Conservation (phyloP, 2,797 vertebrate species). For the Spinus pinus region DNA sequence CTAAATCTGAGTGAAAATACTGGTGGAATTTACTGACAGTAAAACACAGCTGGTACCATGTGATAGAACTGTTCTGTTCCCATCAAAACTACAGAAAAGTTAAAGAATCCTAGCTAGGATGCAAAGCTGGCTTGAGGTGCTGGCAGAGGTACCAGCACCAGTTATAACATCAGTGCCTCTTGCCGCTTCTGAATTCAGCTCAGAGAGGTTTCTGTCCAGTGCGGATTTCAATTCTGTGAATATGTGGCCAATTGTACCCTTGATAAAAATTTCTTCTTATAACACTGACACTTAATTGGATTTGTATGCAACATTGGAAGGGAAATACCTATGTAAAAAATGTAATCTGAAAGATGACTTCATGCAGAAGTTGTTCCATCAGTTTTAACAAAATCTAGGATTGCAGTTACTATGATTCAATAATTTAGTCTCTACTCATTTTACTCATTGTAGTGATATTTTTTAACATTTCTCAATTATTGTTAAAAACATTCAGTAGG, state of each 20-base stretch:
- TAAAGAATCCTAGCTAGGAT: not conserved
- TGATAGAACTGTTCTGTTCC: not conserved
- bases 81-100: not conserved
- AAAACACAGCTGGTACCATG: not conserved
- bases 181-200: not conserved
- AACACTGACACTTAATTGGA: not conserved
- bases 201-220: not conserved
- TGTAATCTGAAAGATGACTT: not conserved
- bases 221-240: not conserved
- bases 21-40: not conserved
- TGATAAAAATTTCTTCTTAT: not conserved
- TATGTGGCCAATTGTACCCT: not conserved
- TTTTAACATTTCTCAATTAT: not conserved
- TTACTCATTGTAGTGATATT: not conserved
- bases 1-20: not conserved
- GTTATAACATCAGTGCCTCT: rapidly evolving
- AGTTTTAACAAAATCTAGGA: not conserved
- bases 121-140: not conserved
- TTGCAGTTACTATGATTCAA: not conserved
- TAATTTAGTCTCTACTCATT: not conserved
- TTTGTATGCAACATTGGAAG: not conserved
- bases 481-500: not conserved
- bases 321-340: not conserved
- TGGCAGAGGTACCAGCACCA: not conserved
- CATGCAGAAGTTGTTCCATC: not conserved